Conservation (phyloP, 2,113 vertebrate genomes). For the Perca schrenkii region DNA sequence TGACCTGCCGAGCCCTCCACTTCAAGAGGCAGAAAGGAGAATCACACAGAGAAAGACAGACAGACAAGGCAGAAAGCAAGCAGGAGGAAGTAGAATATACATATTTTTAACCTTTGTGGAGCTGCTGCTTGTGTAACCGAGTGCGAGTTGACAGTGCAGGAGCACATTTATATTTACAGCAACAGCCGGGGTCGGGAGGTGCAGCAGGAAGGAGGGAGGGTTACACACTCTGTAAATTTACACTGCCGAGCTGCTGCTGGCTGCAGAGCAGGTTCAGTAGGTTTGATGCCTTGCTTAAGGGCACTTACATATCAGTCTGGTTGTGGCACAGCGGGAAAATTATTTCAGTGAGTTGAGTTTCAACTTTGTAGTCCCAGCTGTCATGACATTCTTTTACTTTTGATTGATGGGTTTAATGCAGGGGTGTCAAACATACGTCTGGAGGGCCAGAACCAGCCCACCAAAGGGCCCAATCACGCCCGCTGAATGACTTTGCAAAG, state of each 20-base stretch:
- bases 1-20: conserved; percentile 83
- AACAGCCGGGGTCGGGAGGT: conserved; percentile 57
- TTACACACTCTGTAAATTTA: conserved; percentile 51
- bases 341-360: not conserved
- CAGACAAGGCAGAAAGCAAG: conserved; percentile 43
- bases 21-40: conserved; percentile 44
- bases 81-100: conserved; percentile 63
- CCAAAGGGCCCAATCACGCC: too few species aligned
- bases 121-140: conserved; percentile 64
- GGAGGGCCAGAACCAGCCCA: too few species aligned
- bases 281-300: conserved; percentile 72
- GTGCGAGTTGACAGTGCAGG: conserved; percentile 55
- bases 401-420: conserved; percentile 3
- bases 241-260: conserved; percentile 31
- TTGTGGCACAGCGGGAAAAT: conserved; percentile 2
- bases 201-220: conserved; percentile 49
- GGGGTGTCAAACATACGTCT: too few species aligned
- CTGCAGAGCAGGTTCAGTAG: conserved; percentile 59
- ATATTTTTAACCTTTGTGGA: conserved; percentile 67
- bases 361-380: not conserved
- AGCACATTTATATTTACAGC: conserved; percentile 70
- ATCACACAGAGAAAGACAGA: conserved; percentile 31
- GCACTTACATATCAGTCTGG: conserved; percentile 21
- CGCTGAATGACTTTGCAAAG: too few species aligned
- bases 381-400: not conserved